A percentile compares a stretch with the other conserved stretches of the same genome.
Conservation (phyloP, 2,113 vertebrate genomes). For the Nesogale talazaci region DNA sequence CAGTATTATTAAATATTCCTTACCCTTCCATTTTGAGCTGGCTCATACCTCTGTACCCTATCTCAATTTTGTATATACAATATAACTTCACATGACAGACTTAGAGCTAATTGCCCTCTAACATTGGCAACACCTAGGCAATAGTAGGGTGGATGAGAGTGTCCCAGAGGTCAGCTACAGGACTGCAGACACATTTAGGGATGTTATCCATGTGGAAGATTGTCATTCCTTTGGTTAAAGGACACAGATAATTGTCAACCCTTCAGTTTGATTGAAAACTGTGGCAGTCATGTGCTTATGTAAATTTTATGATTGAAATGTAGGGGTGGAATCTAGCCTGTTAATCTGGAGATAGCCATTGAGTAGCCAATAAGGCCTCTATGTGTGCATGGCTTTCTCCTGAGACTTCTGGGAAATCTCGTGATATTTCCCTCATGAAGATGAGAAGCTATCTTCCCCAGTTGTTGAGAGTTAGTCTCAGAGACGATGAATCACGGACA, state of each 20-base stretch:
- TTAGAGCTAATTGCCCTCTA: background rate
- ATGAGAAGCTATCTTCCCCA: too few species aligned
- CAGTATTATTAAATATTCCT: background rate
- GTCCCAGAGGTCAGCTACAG: background rate
- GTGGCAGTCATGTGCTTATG: too few species aligned
- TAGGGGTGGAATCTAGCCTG: too few species aligned
- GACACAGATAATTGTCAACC: background rate
- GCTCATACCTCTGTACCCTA: background rate
- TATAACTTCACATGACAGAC: background rate
- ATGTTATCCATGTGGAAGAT: background rate
- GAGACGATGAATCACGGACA: too few species aligned
- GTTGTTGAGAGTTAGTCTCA: too few species aligned
- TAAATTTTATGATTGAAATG: too few species aligned
- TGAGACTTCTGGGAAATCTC: too few species aligned
- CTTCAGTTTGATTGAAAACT: slow-evolving; percentile 1
- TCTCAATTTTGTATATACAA: background rate
- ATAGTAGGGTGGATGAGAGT: background rate
- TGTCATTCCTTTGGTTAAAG: background rate
- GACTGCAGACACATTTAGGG: background rate
- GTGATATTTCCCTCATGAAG: too few species aligned
- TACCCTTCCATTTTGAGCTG: background rate
- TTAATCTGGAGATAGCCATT: too few species aligned
- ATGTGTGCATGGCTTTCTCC: too few species aligned
- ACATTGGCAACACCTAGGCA: background rate
- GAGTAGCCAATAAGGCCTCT: too few species aligned